These are phyloP conservation scores for Clarias platycephalus DNA, from an alignment of 2,797 vertebrate genomes.

Conservation along the genomic window DNA sequence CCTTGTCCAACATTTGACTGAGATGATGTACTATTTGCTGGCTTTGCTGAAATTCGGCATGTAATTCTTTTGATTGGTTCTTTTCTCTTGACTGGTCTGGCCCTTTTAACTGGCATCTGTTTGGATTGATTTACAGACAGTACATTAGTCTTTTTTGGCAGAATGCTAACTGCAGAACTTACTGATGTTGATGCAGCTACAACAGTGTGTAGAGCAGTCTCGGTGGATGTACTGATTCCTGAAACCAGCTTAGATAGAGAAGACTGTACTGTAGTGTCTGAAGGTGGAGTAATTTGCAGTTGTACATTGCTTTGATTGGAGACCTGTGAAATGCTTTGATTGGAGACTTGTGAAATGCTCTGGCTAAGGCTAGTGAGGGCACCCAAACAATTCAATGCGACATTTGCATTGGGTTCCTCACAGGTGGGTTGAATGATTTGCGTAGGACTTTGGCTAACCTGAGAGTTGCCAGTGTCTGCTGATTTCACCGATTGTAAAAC, in stretches of 20 bases:
- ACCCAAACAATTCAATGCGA: slow-evolving; percentile 92
- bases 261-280: slow-evolving; percentile 71
- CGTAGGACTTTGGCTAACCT: slow-evolving; percentile 78
- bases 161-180: slow-evolving; percentile 62
- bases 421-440: slow-evolving; percentile 93
- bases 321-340: slow-evolving; percentile 86
- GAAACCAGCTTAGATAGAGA: slow-evolving; percentile 58
- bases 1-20: slow-evolving; percentile 37
- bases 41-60: slow-evolving; percentile 55
- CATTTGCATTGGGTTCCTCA: slow-evolving; percentile 91
- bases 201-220: slow-evolving; percentile 59
- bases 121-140: slow-evolving; percentile 73
- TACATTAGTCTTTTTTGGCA: slow-evolving; percentile 66
- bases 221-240: slow-evolving; percentile 62
- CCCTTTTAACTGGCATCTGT: slow-evolving; percentile 76
- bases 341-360: slow-evolving; percentile 92
- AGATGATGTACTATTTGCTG: slow-evolving; percentile 51
- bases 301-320: slow-evolving; percentile 82
- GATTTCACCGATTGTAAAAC: slow-evolving; percentile 92
- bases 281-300: slow-evolving; percentile 67
- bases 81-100: slow-evolving; percentile 74
- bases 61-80: slow-evolving; percentile 55
- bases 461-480: slow-evolving; percentile 80
- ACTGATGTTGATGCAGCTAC: slow-evolving; percentile 55
- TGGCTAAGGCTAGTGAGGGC: slow-evolving; percentile 96